Conservation (phyloP, 1,140 invertebrate genomes). For the Drosophila saltans region DNA sequence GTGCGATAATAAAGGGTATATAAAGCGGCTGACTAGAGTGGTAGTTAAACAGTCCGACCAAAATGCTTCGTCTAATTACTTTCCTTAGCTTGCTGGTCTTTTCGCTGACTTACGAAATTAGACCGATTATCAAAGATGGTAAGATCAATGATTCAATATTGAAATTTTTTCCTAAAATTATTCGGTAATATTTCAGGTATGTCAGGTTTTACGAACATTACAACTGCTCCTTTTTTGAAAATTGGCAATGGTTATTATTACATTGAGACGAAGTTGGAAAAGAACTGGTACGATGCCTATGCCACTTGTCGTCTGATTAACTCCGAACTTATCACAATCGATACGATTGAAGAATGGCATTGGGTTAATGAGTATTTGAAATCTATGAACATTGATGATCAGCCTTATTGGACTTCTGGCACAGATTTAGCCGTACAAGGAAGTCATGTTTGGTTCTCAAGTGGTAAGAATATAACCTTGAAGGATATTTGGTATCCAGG, state of each 20-base stretch:
- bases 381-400: not conserved
- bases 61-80: not conserved
- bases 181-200: not conserved
- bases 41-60: not conserved
- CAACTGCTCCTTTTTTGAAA: constrained; percentile 7
- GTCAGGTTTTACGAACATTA: not conserved
- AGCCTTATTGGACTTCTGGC: constrained; percentile 42
- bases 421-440: constrained; percentile 30
- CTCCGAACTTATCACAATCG: constrained; percentile 8
- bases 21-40: not conserved
- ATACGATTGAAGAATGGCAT: constrained; percentile 27
- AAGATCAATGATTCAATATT: not conserved
- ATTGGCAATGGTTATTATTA: constrained; percentile 36
- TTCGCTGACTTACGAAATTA: not conserved
- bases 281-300: constrained; percentile 34
- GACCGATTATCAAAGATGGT: not conserved
- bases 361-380: constrained; percentile 19
- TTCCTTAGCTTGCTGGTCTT: not conserved
- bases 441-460: constrained; percentile 33
- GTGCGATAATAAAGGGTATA: not conserved
- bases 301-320: constrained; percentile 20
- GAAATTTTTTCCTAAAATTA: not conserved
- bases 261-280: constrained; percentile 4
- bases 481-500: constrained; percentile 19
- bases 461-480: constrained; percentile 17